These are phyloP conservation scores for Cryptotis parvus DNA, from an alignment of 2,113 vertebrate species.

Conservation along the genomic window DNA sequence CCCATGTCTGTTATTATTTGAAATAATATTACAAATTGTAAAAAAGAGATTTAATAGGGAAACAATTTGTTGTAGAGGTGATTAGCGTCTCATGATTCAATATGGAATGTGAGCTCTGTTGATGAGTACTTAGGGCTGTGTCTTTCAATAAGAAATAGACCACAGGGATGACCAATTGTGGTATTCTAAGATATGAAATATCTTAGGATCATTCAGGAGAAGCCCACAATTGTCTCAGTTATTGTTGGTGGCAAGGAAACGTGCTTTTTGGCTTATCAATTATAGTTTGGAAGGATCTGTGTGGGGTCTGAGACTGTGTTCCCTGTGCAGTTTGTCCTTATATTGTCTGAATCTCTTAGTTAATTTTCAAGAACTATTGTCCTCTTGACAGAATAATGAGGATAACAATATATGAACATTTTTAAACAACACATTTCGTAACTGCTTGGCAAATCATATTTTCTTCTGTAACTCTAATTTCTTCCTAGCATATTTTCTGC, in stretches of 20 bases:
- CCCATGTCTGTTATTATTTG: too few species aligned
- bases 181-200: background rate
- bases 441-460: constrained; percentile 32
- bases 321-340: background rate
- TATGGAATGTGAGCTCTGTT: background rate
- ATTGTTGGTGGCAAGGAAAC: background rate
- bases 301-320: background rate
- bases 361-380: background rate
- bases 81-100: constrained; percentile 8
- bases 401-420: background rate
- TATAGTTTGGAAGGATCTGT: background rate
- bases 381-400: background rate
- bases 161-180: background rate
- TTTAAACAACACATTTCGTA: constrained; percentile 38
- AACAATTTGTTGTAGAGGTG: background rate
- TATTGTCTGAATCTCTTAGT: background rate
- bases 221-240: background rate
- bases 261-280: background rate
- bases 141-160: background rate
- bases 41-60: constrained; percentile 6
- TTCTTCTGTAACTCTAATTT: constrained; percentile 56
- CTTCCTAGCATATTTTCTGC: constrained; percentile 45
- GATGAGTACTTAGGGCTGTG: background rate
- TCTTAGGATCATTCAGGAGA: background rate
- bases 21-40: background rate